Conservation (phyloP, 2,113 vertebrate species). For the Caracal caracal region DNA sequence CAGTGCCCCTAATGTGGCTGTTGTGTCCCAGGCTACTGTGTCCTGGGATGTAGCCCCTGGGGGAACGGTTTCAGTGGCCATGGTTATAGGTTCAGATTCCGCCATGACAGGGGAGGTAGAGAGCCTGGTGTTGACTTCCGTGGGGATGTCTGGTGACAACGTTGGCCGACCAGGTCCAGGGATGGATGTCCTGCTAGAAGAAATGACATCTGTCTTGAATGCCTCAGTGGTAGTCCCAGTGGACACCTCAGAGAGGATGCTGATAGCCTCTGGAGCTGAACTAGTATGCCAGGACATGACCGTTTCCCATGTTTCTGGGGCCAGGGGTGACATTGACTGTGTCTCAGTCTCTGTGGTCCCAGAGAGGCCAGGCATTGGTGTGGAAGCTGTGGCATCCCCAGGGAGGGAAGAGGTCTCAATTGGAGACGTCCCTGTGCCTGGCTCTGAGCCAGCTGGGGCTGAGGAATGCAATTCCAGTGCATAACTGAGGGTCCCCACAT, state of each 20-base stretch:
- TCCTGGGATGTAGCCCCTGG: accelerated
- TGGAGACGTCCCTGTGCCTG: no score
- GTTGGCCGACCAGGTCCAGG: accelerated
- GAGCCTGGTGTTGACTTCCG: accelerated
- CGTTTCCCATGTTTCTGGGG: neutral
- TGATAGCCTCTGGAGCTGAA: neutral
- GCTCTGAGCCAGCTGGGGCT: neutral
- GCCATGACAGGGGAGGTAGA: no score
- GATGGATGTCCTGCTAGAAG: neutral
- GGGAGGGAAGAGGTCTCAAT: neutral
- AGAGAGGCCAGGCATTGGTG: neutral
- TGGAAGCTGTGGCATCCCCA: neutral
- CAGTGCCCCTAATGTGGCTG: accelerated
- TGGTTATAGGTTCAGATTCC: neutral
- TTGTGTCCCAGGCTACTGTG: no score
- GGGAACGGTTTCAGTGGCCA: no score
- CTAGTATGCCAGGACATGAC: neutral
- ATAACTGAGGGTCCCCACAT: neutral
- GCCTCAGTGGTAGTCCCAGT: neutral
- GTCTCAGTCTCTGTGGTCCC: no score
- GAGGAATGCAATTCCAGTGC: neutral
- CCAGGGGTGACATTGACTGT: no score
- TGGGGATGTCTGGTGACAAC: neutral
- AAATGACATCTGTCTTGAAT: neutral
- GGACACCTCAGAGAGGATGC: neutral